Conservation (phyloP, 2,888 invertebrate species). For the Megaustenia siamemsis region DNA sequence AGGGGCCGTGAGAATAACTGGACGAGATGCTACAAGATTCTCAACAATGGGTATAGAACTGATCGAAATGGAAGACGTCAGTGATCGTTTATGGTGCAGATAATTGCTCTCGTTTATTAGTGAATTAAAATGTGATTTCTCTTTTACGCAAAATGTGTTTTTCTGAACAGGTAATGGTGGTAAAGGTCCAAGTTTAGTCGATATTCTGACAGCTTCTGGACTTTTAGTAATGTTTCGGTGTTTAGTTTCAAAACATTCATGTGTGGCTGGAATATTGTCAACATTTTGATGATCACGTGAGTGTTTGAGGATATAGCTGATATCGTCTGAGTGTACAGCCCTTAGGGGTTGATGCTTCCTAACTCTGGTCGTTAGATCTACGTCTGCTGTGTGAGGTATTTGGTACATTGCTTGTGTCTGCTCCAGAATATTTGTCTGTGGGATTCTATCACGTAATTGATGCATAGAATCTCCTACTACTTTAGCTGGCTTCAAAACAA, state of each 20-base stretch:
- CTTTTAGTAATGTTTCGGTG: neutral
- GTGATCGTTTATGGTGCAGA: neutral
- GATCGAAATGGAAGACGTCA: neutral
- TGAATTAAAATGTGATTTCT: neutral
- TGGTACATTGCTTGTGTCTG: neutral
- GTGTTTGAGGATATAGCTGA: too few species aligned
- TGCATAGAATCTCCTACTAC: neutral
- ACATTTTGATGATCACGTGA: too few species aligned
- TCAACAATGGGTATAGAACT: neutral
- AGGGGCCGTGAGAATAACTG: neutral
- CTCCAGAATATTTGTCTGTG: neutral
- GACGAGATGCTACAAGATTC: neutral
- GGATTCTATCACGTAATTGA: neutral
- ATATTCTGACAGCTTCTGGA: constrained; percentile 5
- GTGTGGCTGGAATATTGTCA: too few species aligned
- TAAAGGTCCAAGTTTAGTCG: constrained; percentile 6
- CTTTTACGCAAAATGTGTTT: neutral
- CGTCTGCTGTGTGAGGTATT: neutral
- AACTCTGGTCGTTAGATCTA: neutral
- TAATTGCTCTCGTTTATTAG: neutral
- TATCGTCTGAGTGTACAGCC: neutral
- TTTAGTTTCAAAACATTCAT: too few species aligned
- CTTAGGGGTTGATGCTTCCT: too few species aligned
- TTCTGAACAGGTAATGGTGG: constrained; percentile 4
- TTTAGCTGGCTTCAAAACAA: neutral